Base-by-base conservation (phyloP, 2,888 invertebrate genomes). In the Drosophila mimetica region DNA sequence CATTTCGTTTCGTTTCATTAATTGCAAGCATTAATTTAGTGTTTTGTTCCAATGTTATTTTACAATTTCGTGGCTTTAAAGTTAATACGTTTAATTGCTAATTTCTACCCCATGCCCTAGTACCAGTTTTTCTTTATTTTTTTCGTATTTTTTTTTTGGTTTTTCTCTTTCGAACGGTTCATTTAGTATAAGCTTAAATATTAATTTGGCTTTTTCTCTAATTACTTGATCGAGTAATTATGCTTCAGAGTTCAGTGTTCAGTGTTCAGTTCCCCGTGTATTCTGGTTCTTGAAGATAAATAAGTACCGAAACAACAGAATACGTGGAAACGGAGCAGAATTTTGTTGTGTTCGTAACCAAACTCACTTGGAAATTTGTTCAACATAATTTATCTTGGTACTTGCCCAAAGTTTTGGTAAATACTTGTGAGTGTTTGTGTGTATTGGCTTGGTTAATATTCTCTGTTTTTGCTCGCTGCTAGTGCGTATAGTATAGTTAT, bases 71-170 rank as follows among this genome's bases (percentile, higher is more conserved):
- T 54, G n/a, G 65, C n/a, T 46, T 77, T 65, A 70, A 47, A 50
- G 76, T 51, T 61, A 57, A 51, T 70, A 42, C 30, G 20, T 63
- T 75, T 65, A 53, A 63, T 57, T 51, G 25, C 64, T 86, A 78
- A 71, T 83, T 73, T 25, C 82, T 82, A 82, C 82, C 82, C 82
- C 86, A 80, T 72, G 78, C 83, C 86, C 82, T 86, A 86, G 82
- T 82, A 83, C 80, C 82, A 83, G 30, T 71, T 66, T 70, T 61
- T 53, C 13, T 59, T 65, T 52, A 42, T 50, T 74, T 67, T 41
- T 70, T 14, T 36, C 14, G 4, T 36, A 9, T 44, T 42, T 36
- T 36, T 53, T 25, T 57, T 67, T 37, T 70, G 16, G 66, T 60
- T 46, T 55, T 61, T 60, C 42, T 50, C 36, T 25, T 52, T 70